phyloP scores from a whole-genome alignment of 2,113 vertebrate genomes.

The Illadopsis cleaveri region DNA sequence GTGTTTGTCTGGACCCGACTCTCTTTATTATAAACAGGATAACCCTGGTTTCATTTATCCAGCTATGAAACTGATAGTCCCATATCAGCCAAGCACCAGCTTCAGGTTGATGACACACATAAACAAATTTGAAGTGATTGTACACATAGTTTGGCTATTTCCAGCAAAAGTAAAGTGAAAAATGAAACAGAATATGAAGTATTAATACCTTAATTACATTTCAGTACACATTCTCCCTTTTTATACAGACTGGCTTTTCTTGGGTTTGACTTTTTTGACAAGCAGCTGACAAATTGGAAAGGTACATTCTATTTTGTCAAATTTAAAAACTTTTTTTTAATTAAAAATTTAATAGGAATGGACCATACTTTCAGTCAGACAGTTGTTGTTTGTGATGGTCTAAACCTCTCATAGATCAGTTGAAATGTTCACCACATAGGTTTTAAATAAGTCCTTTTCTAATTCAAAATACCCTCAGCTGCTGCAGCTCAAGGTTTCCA shows the following conservation, averaged over 20 bases:
- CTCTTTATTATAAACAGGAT: no score
- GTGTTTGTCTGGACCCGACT: no score
- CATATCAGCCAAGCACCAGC: rapidly evolving
- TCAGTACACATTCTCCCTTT: neutral
- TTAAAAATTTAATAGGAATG: neutral
- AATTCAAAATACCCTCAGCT: neutral
- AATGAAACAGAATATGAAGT: neutral
- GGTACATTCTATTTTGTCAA: neutral
- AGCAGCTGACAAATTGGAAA: neutral
- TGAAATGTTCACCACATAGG: neutral
- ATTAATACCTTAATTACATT: neutral
- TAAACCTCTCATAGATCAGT: neutral
- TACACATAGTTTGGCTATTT: neutral
- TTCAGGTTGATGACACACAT: neutral
- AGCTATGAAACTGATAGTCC: neutral
- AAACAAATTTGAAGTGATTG: neutral
- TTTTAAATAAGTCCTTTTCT: neutral
- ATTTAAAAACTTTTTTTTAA: neutral
- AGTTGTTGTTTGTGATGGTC: neutral
- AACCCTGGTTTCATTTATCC: no score
- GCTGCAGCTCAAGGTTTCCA: neutral
- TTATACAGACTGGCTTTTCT: neutral
- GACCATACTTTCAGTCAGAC: neutral
- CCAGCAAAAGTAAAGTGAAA: neutral
- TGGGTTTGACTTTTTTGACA: neutral